Evolutionary conservation across 1,140 invertebrate species (phyloP), one percentile per base, ranked within the genome.

Genomic region (Lordiphosa stackelbergi): DNA sequence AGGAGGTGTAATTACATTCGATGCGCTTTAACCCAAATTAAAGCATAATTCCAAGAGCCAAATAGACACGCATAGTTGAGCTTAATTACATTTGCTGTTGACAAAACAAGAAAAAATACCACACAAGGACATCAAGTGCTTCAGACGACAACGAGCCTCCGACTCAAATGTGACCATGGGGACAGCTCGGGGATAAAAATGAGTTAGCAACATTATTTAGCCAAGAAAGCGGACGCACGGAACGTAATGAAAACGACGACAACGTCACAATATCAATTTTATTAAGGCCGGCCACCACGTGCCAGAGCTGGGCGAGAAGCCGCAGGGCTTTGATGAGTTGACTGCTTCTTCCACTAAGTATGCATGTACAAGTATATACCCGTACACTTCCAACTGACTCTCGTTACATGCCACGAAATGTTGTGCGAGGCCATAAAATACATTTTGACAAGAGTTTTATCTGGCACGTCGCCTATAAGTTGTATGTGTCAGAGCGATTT

Each of bases 381-480:
- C n/a, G 7, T 19, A 9, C 16, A 9, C 42, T 28, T 49, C 16
- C 47, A 46, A 31, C 47, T 37, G 31, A 19, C 34, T 24, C 47
- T 19, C 47, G 31, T 49, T 37, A 36, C 31, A 35, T 34, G 47
- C 34, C 28, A 36, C 24, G 10, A 64, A 46, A 66, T 52, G 64
- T 59, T 68, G 47, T 65, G 35, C 47, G 36, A 35, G 42, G 46
- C 54, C 66, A 79, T 79, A 79, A 79, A 79, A 75, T 61, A 81
- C 63, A 53, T 79, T 81, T 81, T 79, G 75, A 79, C 75, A 79
- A 61, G 77, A 81, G 66, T 75, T 81, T 79, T 81, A 79, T 79
- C 75, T 75, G 42, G 66, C 75, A 79, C 75, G 75, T 79, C 75
- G 66, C 60, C 57, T 74, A 54, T 40, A 54, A 60, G 54, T 53